Base-by-base conservation (phyloP, 2,888 invertebrate species). In the Pseudococcus longispinus region DNA sequence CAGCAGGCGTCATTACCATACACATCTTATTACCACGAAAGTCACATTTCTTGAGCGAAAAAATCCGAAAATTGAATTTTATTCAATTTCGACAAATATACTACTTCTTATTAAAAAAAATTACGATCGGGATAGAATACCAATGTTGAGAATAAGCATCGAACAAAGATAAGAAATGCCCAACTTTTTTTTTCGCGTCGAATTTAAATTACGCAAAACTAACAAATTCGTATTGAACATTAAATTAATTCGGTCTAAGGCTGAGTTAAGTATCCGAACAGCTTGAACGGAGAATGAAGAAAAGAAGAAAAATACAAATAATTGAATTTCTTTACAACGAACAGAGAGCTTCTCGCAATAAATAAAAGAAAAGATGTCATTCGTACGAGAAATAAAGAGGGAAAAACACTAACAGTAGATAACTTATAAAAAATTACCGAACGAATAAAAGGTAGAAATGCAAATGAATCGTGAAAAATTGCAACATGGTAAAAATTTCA, bases 321-420 rank as follows among this genome's bases (percentile, higher is more conserved):
- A 65, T 65, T 65, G 65, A 65, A 65, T 65, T 65, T 65, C 65
- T 65, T 65, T 65, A 26, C 23, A 65, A 65, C 51, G 51, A 51
- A 51, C n/a, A 65, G n/a, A n/a, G 5, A 65, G 55, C 55, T 55
- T 65, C n/a, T 65, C 65, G 65, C 65, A 65, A 65, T 65, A 65
- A 65, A 65, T 65, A 65, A 65, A 65, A 65, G 65, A 65, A 65
- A 65, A 65, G 65, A 65, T 65, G 65, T 65, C 65, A 65, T 26
- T 65, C 26, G 23, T 46, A 46, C 46, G 2, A n/a, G 51, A 18
- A n/a, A 13, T 26, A n/a, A n/a, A n/a, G n/a, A n/a, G n/a, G 65
- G 26, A 65, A 51, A 51, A 51, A 51, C 18, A 51, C 18, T n/a
- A 23, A 23, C 1, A 65, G 65, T 3, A 65, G 26, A 65, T 18